Evolutionary conservation across 2,113 vertebrate genomes (phyloP).

Genomic region (Psilopogon haemacephalus): DNA sequence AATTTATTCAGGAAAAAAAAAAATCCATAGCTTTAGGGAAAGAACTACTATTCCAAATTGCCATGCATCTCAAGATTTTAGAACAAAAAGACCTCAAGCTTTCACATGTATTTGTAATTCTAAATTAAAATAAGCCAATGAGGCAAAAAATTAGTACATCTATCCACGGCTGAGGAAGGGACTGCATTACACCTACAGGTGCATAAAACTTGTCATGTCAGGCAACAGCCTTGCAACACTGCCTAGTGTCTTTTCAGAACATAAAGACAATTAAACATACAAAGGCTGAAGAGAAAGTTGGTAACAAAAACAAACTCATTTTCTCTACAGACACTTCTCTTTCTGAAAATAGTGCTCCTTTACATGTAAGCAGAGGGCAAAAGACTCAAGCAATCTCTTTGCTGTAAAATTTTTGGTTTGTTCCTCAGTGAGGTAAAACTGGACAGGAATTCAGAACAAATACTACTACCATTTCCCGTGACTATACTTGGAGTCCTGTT

Average conservation of each 20-base stretch:
- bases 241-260: constrained; percentile 45
- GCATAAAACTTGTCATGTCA: neutral
- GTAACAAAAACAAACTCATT: constrained; percentile 54
- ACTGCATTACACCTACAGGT: neutral
- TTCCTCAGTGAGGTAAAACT: constrained; percentile 42
- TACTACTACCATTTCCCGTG: constrained; percentile 31
- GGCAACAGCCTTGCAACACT: neutral
- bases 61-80: neutral
- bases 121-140: neutral
- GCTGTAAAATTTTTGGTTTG: neutral
- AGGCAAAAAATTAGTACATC: neutral
- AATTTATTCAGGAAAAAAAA: neutral
- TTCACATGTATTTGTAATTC: neutral
- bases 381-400: neutral
- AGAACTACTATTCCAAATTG: neutral
- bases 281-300: constrained; percentile 50
- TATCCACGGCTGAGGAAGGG: neutral
- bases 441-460: constrained; percentile 35
- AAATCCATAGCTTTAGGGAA: neutral
- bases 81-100: neutral
- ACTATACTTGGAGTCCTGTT: neutral
- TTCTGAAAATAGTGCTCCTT: neutral
- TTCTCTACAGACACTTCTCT: neutral
- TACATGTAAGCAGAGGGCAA: constrained; percentile 9
- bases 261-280: constrained; percentile 37